Percentiles rank a stretch among this genome's conserved stretches.
Evolutionary conservation across 1,140 invertebrate genomes (phyloP).

Genomic region (Musca domestica): DNA sequence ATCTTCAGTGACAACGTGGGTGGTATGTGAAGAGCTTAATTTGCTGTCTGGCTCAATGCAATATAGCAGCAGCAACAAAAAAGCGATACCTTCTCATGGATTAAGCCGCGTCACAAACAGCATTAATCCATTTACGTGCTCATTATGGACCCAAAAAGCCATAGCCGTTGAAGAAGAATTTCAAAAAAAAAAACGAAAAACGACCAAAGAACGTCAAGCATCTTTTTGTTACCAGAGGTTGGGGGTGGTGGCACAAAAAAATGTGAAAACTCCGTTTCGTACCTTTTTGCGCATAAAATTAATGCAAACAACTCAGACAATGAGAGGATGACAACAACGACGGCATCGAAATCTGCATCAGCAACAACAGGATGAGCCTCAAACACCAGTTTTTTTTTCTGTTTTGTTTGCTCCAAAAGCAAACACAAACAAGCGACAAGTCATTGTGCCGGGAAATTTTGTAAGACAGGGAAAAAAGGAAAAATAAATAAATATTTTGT

Average conservation of each 20-base stretch:
- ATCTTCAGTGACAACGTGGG: no score
- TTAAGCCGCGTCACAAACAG: constrained; percentile 20
- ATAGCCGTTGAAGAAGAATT: no score
- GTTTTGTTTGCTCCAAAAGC: no score
- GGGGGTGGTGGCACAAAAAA: background rate
- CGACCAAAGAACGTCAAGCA: no score
- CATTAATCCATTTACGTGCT: constrained; percentile 21
- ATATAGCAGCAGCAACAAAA: background rate
- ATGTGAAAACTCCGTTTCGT: constrained; percentile 1
- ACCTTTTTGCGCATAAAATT: constrained; percentile 6
- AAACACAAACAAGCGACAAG: no score
- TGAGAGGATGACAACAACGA: background rate
- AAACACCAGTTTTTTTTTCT: no score
- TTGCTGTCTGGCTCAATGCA: constrained; percentile 10
- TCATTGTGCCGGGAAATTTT: no score
- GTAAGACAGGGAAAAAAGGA: no score
- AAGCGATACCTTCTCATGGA: background rate
- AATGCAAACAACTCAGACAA: constrained; percentile 16
- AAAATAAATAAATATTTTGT: no score
- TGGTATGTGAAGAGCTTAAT: constrained; percentile 1
- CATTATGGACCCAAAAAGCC: background rate
- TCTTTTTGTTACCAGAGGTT: no score
- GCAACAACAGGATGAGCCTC: no score
- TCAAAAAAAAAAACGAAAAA: background rate
- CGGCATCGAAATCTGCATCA: constrained; percentile 21